These are phyloP conservation scores for Anguilla anguilla DNA, from an alignment of 2,797 vertebrate species.

Conservation along the genomic window DNA sequence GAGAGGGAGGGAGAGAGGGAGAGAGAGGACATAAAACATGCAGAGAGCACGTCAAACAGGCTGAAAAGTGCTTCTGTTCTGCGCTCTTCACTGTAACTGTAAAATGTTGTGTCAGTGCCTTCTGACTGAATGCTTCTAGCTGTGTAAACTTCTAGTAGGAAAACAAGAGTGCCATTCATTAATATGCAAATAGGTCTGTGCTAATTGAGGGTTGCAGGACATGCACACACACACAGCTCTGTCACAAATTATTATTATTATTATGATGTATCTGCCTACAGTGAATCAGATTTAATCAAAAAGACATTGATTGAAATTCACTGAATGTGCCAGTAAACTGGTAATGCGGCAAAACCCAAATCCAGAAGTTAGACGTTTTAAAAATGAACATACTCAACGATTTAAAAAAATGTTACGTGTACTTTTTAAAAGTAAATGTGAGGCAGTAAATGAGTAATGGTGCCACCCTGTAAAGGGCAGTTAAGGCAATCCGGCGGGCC, in stretches of 20 bases:
- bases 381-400: neutral
- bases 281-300: neutral
- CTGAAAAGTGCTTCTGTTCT: neutral
- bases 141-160: too few relatives aligned
- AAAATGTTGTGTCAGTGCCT: neutral
- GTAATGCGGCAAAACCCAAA: neutral
- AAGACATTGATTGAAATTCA: neutral
- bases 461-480: neutral
- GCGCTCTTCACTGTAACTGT: neutral
- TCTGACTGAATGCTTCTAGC: neutral
- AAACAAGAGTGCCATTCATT: too few relatives aligned
- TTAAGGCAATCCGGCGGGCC: neutral
- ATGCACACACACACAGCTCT: neutral
- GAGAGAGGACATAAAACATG: neutral
- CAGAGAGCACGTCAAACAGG: neutral
- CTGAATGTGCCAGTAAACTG: neutral
- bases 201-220: neutral
- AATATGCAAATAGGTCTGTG: too few relatives aligned
- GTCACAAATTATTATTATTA: too few relatives aligned
- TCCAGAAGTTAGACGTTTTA: neutral
- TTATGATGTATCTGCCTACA: too few relatives aligned
- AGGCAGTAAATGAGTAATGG: neutral
- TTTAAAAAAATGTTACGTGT: neutral
- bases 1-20: neutral
- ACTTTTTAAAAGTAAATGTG: neutral